Evolutionary conservation across 2,888 invertebrate species (phyloP), one percentile per base, ranked within the genome.

Genomic region (Lepeophtheirus nordmannii): DNA sequence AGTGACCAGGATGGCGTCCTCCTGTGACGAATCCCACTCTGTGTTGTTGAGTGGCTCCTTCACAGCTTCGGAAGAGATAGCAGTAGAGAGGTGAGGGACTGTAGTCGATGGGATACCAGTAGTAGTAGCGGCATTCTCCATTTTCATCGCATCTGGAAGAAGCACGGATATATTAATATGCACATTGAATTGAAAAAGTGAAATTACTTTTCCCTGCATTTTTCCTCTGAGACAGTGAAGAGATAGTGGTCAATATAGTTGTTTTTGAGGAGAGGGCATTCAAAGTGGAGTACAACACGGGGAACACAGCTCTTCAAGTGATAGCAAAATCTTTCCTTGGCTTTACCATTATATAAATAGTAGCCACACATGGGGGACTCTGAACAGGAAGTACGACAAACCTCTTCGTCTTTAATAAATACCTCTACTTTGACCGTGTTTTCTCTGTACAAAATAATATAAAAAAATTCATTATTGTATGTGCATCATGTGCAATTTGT

Each of bases 51-150:
- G 63, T 53, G 1, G 46, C 63, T 2, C 63, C 63, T 56, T 63
- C 63, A 53, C 63, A 63, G 23, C 63, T 63, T 53, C 63, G 46
- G 23, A 30, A 63, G 20, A 63, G 56, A 22, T 63, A 63, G 23
- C 63, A 63, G 56, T 63, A 63, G 22, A 56, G 20, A 22, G 63
- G 63, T 37, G 63, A 41, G 14, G 63, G 63, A 17, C 63, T 63
- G 53, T 63, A 63, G 63, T 63, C 63, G 17, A 63, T 63, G 63
- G 63, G 63, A 56, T 63, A 63, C 63, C 63, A 63, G 23, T 53
- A 63, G 10, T 38, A 63, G 56, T 46, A 63, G 10, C 63, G 53
- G 30, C 63, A 63, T 14, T 56, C 63, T 11, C 46, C 22, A 37
- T 46, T 22, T 10, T 63, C 63, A 17, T 63, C 30, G 22, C 63